Evolutionary conservation across 2,113 vertebrate species (phyloP), one percentile per base, ranked within the genome.

Genomic region (Pleuronectes platessa): DNA sequence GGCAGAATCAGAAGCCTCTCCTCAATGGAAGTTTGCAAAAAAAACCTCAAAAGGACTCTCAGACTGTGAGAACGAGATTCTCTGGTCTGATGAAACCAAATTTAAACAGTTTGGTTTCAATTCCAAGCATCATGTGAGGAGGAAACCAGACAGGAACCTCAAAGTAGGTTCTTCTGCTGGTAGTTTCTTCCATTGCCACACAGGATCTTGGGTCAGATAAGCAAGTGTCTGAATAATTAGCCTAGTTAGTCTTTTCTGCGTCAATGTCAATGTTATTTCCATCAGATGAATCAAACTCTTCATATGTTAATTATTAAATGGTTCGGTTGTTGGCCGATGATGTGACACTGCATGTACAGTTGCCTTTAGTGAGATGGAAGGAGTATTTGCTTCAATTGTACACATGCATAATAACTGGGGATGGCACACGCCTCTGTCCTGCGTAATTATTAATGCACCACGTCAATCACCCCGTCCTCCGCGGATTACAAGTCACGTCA

Each of bases 371-470:
- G 63, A 66, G 65, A 68, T 61, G 64, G 27, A 61, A 26, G 53
- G 35, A 49, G 47, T 65, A 51, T 74, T 83, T 61, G 15, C 24
- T 60, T 53, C 14, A 69, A 63, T 31, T 64, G 45, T 64, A 23
- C 12, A 64, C 40, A 42, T 60, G 56, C 61, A 51, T 27, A 69
- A 55, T 61, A 40, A 23, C 35, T 2, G 23, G 37, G 12, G 49
- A 47, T 10, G 23, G 51, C 53, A 27, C 35, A 35, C 26, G 24
- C 40, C 66, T 40, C 59, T 60, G 6, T 63, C 24, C 47, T 68
- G 23, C 79, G 62, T 68, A 73, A 79, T 59, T 53, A 77, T 66
- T 78, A 51, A 80, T 74, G 40, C 59, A 78, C 63, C 53, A 55
- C 12, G 7, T 81, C 77, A 74, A 49, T 78, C 74, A 73, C 0